These are phyloP conservation scores for Tangara arthus DNA, from an alignment of 2,797 vertebrate genomes.

Conservation along the genomic window DNA sequence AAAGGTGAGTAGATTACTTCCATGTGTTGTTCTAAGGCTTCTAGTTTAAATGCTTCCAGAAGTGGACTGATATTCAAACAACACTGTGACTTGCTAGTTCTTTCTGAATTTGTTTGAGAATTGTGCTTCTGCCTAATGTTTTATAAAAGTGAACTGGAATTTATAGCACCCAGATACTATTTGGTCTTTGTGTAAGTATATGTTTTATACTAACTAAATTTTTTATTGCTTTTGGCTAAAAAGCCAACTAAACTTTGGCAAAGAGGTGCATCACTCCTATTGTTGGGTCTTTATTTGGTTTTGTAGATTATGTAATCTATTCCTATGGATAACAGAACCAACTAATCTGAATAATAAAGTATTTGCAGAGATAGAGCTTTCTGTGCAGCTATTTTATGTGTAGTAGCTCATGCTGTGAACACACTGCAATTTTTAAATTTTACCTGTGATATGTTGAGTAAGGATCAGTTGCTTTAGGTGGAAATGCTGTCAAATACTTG, in stretches of 20 bases:
- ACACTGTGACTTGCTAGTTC: neutral
- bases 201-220: fast-evolving
- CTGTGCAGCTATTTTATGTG: neutral
- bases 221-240: neutral
- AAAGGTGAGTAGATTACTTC: conserved; percentile 53
- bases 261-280: neutral
- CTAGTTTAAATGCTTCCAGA: neutral
- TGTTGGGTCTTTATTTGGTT: neutral
- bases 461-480: neutral
- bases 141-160: neutral
- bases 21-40: neutral
- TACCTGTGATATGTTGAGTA: neutral
- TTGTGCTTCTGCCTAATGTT: neutral
- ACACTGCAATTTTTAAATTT: fast-evolving
- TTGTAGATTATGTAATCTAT: neutral
- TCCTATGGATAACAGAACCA: neutral
- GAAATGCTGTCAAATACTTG: neutral
- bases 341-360: neutral
- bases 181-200: too few species aligned
- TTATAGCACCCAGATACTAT: neutral
- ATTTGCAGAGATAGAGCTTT: neutral
- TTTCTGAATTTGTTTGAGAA: neutral
- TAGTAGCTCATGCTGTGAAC: neutral
- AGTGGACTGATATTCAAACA: neutral
- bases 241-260: neutral